A percentile compares a stretch with the other conserved stretches of the same genome.
Conservation (phyloP, 2,797 vertebrate genomes). For the Acipenser transmontanus region DNA sequence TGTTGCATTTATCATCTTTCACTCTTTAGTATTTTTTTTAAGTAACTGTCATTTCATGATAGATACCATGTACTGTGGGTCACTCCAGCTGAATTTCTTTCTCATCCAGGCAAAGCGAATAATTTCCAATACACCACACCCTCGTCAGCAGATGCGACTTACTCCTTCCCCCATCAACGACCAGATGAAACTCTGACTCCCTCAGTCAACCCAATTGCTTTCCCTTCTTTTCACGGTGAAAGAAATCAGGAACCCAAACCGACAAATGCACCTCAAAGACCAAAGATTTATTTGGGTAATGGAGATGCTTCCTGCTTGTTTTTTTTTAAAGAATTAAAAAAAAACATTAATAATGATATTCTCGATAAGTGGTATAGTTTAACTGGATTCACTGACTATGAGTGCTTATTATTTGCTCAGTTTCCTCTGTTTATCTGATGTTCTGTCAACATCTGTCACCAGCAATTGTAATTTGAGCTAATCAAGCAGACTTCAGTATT, state of each 20-base stretch:
- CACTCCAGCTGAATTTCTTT: background rate
- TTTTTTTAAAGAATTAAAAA: too few relatives aligned
- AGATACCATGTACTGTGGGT: background rate
- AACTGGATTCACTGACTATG: too few relatives aligned
- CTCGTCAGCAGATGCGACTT: background rate
- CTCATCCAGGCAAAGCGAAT: conserved; percentile 1
- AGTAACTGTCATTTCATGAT: background rate
- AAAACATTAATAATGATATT: too few relatives aligned
- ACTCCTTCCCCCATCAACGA: background rate
- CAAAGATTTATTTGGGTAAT: background rate
- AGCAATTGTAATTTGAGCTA: too few relatives aligned
- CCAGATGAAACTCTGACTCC: background rate
- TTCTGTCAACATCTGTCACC: too few relatives aligned
- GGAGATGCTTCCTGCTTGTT: too few relatives aligned
- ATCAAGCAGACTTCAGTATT: too few relatives aligned
- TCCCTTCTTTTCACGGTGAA: background rate
- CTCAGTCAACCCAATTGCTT: background rate
- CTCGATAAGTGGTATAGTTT: too few relatives aligned
- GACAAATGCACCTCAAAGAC: background rate
- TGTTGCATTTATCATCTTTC: too few relatives aligned
- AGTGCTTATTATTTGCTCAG: too few relatives aligned
- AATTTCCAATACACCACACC: background rate
- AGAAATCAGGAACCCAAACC: background rate
- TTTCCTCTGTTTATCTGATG: too few relatives aligned
- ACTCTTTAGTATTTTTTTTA: too few relatives aligned